Base-by-base conservation (phyloP, 2,113 vertebrate genomes). In the Tetrao urogallus region DNA sequence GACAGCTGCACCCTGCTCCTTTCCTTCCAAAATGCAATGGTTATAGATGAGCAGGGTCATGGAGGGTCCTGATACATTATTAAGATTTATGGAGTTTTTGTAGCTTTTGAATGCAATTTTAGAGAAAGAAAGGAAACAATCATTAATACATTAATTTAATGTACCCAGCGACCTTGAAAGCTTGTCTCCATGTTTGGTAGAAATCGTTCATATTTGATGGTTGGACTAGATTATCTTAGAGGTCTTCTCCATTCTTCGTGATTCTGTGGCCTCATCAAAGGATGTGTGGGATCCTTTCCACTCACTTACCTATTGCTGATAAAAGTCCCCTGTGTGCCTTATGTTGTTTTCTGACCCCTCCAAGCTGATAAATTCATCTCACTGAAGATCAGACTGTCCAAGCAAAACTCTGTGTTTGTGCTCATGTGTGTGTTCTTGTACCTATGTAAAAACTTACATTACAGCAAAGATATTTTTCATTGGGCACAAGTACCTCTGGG, bases 1-100 rank as follows among this genome's bases (percentile, higher is more conserved):
- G 56, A 48, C 5, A 58, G 27, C 43, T 61, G 28, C 66, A 73
- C 8, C 11, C 13, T 8, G 2, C n/a, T 71, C 34, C 17, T 47
- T 28, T 75, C 28, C 24, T 43, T 72, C 30, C 45, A 50, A 63
- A 42, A 28, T 78, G 11, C 8, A 16, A 45, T 50, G 11, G 27
- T 17, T 30, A n/a, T 16, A 43, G 12, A n/a, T 0, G 0, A 63
- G 38, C n/a, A 58, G 66, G 15, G n/a, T 73, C 8, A 74, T 30
- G 38, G n/a, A 28, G 15, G 4, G 5, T 25, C 64, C 64, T 40
- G 50, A 52, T 48, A 7, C 63, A 60, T 27, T 40, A 58, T 67
- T 61, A 70, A 56, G 34, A 30, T 22, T 43, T 42, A 56, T 19
- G 63, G 63, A 64, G 30, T 72, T 70, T 67, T 67, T 84, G 24